Base-by-base conservation (phyloP, 2,797 vertebrate genomes). In the Chelonia mydas region DNA sequence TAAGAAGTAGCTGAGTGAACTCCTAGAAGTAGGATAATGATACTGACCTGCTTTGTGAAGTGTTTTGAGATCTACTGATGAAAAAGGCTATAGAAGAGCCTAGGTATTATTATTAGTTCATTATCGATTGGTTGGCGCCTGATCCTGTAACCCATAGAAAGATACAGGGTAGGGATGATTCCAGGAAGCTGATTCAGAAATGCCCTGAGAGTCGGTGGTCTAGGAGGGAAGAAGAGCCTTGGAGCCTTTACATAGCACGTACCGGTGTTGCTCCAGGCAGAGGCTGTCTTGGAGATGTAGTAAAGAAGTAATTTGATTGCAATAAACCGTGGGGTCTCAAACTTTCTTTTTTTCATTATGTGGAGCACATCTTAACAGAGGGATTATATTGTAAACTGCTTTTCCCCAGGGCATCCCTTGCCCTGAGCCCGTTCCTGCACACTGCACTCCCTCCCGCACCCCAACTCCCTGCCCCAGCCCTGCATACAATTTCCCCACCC, bases 241-340 rank as follows among this genome's bases (percentile, higher is more conserved):
- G 11, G 47, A 83, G 49, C 55, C 17, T 74, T n/a, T 76, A 6
- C 17, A n/a, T 41, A 23, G 53, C 15, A 37, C 47, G 72, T 77
- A 74, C 15, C 12, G 16, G 41, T 19, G 51, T 55, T 53, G 15
- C 33, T 81, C 37, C 41, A 88, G 78, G 15, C 49, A 16, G 33
- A n/a, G 86, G 15, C 15, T 89, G 27, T 27, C 55, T 74, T 87
- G 57, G 37, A 54, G 37, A 17, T 55, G 27, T 61, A 50, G 27
- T 25, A 81, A 61, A 16, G 15, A 2, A 53, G 3, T 61, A 65
- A 41, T 21, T 88, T 90, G 47, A 78, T 86, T 84, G 28, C 53
- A 90, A 76, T 59, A 88, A 92, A 86, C 57, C 81, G n/a, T 2
- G 25, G 45, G n/a, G 51, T 93, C 54, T 87, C 59, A 16, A 5